A percentile compares a stretch with the other conserved stretches of the same genome.
These are phyloP conservation scores for Oligia strigilis DNA, from an alignment of 2,888 invertebrate species.

Conservation along the genomic window DNA sequence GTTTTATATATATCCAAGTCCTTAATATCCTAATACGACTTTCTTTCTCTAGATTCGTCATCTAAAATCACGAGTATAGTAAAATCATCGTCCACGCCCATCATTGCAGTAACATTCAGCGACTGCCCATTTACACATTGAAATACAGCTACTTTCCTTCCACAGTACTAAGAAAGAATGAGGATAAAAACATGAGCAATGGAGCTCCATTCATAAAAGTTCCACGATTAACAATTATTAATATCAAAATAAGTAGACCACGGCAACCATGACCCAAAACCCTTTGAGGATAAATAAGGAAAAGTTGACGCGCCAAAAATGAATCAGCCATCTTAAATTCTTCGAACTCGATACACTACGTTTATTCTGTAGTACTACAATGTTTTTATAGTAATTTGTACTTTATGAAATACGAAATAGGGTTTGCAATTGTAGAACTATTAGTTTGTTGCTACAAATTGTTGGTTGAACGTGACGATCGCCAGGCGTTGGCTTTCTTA, in stretches of 20 bases:
- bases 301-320: constrained; percentile 60
- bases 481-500: constrained; percentile 15
- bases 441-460: constrained; percentile 6
- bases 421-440: background rate
- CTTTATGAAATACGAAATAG: rapidly evolving
- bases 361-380: constrained; percentile 1
- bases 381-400: background rate
- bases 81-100: no score
- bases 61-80: background rate
- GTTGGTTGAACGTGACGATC: constrained; percentile 5
- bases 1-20: background rate
- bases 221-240: constrained; percentile 45
- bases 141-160: constrained; percentile 12
- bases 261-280: constrained; percentile 57
- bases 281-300: constrained; percentile 61
- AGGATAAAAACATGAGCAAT: constrained; percentile 24
- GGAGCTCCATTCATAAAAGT: constrained; percentile 18
- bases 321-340: constrained; percentile 63
- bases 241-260: constrained; percentile 36
- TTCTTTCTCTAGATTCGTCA: background rate
- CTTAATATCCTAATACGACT: background rate
- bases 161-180: constrained; percentile 36
- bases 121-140: background rate
- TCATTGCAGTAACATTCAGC: background rate
- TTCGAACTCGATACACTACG: constrained; percentile 42